Conservation (phyloP, 1,140 invertebrate species). For the Drosophila gunungcola region DNA sequence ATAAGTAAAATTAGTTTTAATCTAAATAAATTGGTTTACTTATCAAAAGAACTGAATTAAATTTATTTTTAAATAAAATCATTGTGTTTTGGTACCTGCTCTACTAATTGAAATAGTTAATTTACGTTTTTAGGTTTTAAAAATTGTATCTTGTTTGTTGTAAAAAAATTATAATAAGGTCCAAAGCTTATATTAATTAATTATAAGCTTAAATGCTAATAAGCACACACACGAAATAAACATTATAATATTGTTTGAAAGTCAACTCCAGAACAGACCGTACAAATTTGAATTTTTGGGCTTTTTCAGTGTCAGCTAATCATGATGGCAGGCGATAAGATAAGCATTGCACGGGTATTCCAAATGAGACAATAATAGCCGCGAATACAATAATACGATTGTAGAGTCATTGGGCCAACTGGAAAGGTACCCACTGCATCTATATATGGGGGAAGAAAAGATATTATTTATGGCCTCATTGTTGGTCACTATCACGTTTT, state of each 20-base stretch:
- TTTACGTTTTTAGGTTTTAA: too few species aligned
- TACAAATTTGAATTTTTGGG: conserved; percentile 1
- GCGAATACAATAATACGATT: conserved; percentile 16
- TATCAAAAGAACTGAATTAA: too few species aligned
- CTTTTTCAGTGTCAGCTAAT: conserved; percentile 20
- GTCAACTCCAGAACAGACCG: not conserved
- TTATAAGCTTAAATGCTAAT: too few species aligned
- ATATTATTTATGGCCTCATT: conserved; percentile 31
- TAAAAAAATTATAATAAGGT: not conserved
- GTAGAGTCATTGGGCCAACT: conserved; percentile 10
- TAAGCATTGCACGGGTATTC: conserved; percentile 10
- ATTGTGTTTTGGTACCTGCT: too few species aligned
- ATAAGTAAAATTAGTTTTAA: not conserved
- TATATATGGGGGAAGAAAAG: not conserved
- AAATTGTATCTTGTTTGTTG: not conserved
- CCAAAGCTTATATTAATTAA: too few species aligned
- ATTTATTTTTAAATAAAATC: too few species aligned
- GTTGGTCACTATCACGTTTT: conserved; percentile 25
- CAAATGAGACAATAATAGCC: conserved; percentile 19
- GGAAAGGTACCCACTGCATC: conserved; percentile 7
- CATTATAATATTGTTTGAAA: not conserved
- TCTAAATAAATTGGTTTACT: not conserved
- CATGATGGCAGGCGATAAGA: conserved; percentile 21
- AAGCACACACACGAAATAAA: too few species aligned
- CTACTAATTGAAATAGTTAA: too few species aligned